Conservation (phyloP, 2,113 vertebrate species). For the Channa argus region DNA sequence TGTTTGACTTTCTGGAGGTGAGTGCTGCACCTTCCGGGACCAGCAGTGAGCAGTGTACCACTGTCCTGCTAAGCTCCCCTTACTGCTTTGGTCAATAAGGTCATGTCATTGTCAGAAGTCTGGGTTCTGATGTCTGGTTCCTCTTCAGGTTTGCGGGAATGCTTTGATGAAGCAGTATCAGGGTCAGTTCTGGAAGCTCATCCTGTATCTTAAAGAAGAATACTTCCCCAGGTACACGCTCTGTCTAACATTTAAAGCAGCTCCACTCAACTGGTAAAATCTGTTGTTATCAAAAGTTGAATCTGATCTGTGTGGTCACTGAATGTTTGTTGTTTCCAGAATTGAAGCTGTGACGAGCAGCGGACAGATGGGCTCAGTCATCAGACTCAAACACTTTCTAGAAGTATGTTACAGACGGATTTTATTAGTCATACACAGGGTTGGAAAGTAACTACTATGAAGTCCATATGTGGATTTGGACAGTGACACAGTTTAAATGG, state of each 20-base stretch:
- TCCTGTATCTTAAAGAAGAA: constrained; percentile 70
- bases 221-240: constrained; percentile 69
- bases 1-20: constrained; percentile 95
- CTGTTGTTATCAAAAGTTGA: rapidly evolving
- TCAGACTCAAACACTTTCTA: constrained; percentile 72
- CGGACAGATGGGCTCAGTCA: constrained; percentile 74
- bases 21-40: not conserved
- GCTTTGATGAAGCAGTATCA: constrained; percentile 69
- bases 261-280: too few relatives aligned
- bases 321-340: constrained; percentile 25
- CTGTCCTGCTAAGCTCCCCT: too few relatives aligned
- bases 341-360: constrained; percentile 68
- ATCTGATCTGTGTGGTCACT: not conserved
- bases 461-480: too few relatives aligned
- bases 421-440: too few relatives aligned
- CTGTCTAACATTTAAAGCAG: not conserved
- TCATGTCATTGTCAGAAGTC: too few relatives aligned
- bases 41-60: too few relatives aligned
- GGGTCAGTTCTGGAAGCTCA: constrained; percentile 76
- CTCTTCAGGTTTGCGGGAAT: constrained; percentile 67
- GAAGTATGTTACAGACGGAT: constrained; percentile 42
- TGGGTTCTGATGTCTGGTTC: not conserved
- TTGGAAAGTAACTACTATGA: too few relatives aligned
- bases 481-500: too few relatives aligned
- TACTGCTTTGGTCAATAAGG: too few relatives aligned